phyloP scores from a whole-genome alignment of 2,797 vertebrate genomes.

The Myotis planiceps region DNA sequence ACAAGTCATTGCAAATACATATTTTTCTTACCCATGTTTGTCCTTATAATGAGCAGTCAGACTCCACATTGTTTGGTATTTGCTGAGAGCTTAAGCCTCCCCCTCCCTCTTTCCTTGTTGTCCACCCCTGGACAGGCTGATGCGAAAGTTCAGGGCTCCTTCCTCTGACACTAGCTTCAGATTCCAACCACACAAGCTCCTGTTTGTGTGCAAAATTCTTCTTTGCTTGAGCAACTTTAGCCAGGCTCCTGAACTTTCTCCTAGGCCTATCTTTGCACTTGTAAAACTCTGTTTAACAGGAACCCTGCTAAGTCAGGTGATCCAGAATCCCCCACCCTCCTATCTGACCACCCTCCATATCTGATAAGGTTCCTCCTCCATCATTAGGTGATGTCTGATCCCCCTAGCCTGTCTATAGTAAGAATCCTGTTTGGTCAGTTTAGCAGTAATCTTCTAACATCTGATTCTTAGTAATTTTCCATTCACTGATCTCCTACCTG shows the following conservation, averaged over 20 bases:
- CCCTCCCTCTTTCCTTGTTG: not conserved
- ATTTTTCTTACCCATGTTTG: not conserved
- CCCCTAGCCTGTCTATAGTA: too few relatives aligned
- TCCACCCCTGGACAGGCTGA: not conserved
- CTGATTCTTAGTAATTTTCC: not conserved
- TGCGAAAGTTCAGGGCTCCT: not conserved
- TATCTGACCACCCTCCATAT: not conserved
- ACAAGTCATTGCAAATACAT: not conserved
- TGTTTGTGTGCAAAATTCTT: not conserved
- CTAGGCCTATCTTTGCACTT: not conserved
- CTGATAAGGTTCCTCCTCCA: not conserved
- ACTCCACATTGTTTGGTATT: not conserved
- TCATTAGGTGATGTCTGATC: not conserved
- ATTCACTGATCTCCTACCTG: not conserved
- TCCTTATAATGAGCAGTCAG: not conserved
- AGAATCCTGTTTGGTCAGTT: not conserved
- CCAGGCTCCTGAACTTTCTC: not conserved
- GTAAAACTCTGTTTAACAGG: not conserved
- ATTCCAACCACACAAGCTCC: not conserved
- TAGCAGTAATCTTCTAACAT: not conserved
- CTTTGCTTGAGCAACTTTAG: not conserved
- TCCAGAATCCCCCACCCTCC: not conserved
- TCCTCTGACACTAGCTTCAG: not conserved
- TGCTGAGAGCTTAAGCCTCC: not conserved
- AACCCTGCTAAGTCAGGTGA: not conserved